Evolutionary conservation across 2,797 vertebrate species (phyloP).

Genomic region (Enteromius unitaeniatus): DNA sequence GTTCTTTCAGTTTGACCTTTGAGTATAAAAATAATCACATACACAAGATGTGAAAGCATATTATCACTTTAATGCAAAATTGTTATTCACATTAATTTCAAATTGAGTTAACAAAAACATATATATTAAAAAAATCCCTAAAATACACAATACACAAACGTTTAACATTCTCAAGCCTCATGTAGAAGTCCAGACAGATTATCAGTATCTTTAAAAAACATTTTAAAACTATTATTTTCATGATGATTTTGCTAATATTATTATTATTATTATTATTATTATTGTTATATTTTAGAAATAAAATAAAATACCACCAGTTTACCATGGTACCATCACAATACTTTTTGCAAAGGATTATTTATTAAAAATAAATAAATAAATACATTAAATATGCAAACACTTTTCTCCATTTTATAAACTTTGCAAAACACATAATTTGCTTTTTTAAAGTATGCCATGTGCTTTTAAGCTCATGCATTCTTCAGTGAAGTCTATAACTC

Average conservation of each 20-base stretch:
- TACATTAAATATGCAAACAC: neutral
- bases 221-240: neutral
- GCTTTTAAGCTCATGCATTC: neutral
- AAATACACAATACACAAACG: conserved; percentile 29
- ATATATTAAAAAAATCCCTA: neutral
- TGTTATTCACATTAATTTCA: neutral
- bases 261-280: neutral
- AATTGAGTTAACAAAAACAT: neutral
- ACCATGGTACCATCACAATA: neutral
- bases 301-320: neutral
- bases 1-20: neutral
- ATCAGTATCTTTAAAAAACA: neutral
- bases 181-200: neutral
- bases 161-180: neutral
- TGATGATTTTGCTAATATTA: neutral
- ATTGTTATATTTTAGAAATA: no score
- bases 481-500: neutral
- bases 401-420: conserved; percentile 8
- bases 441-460: neutral
- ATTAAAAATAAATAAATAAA: neutral
- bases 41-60: neutral
- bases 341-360: neutral
- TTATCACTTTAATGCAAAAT: conserved; percentile 19
- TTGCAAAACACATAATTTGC: conserved; percentile 15
- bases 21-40: neutral